Base-by-base conservation (phyloP, 2,113 vertebrate genomes). In the Chionis minor region DNA sequence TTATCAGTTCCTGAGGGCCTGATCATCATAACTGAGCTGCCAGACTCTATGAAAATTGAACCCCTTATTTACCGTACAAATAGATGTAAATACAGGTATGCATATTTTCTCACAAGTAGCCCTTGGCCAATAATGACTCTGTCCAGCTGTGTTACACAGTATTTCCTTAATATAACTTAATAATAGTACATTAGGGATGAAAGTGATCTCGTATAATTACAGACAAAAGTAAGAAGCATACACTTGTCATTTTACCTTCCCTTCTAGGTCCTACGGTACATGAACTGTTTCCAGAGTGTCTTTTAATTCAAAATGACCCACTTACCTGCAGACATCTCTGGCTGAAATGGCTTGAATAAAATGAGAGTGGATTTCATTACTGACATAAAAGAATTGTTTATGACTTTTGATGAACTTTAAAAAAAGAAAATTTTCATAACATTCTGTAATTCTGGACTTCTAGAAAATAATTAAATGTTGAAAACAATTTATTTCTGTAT, bases 101-200 rank as follows among this genome's bases (percentile, higher is more conserved):
- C 0, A 0, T 38, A 52, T 42, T 61, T 88, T 82, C 49, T 80
- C 45, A 49, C 0, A 1, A 49, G 44, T 2, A 69, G 40, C 12
- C 19, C 33, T 75, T 69, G 47, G 47, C 35, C 35, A 6, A 2
- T 22, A 61, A 20, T 4, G 22, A 17, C 23, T 70, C 28, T 58
- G 56, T 17, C 52, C 74, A 33, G 35, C 74, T 75, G 66, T 33
- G 44, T 49, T 51, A n/a, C 28, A 59, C 27, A 49, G 17, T 9
- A 23, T n/a, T 32, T 86, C 33, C 45, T 75, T 66, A 54, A 54
- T 12, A 51, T 15, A 49, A 16, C 17, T 44, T n/a, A 66, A 51
- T 8, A 47, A 22, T n/a, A 61, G 24, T 12, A 52, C 32, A 6
- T 8, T 49, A 73, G n/a, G 42, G 52, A 18, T 59, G n/a, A 45